Percentiles rank a stretch among this genome's conserved stretches.
Evolutionary conservation across 2,113 vertebrate species (phyloP).

Genomic region (Bagarius yarrelli): DNA sequence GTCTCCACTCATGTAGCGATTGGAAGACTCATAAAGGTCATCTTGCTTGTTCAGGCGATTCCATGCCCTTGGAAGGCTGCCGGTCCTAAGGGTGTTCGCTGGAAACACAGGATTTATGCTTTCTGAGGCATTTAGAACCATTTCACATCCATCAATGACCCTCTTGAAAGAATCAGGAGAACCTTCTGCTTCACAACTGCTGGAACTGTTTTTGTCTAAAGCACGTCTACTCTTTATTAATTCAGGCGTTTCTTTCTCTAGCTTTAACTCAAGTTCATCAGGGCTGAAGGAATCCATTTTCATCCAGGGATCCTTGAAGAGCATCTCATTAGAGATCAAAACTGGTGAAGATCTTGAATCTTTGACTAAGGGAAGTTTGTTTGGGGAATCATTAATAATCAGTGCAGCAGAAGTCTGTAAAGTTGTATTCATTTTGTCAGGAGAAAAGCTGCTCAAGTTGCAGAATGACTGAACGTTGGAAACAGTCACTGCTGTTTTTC

Average conservation of each 20-base stretch:
- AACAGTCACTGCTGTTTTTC: conserved; percentile 80
- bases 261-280: conserved; percentile 58
- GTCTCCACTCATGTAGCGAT: conserved; percentile 60
- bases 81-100: conserved; percentile 72
- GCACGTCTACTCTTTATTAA: conserved; percentile 56
- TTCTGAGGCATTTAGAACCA: conserved; percentile 61
- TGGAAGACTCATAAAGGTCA: conserved; percentile 68
- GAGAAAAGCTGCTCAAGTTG: conserved; percentile 73
- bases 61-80: conserved; percentile 80
- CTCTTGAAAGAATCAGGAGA: conserved; percentile 80
- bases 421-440: conserved; percentile 81
- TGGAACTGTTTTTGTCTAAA: conserved; percentile 68
- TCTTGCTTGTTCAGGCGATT: conserved; percentile 76
- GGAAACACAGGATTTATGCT: conserved; percentile 69
- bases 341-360: conserved; percentile 67
- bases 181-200: conserved; percentile 71
- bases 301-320: conserved; percentile 93
- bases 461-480: conserved; percentile 73
- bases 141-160: conserved; percentile 88
- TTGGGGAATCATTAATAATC: conserved; percentile 38
- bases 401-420: conserved; percentile 82
- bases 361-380: conserved; percentile 62
- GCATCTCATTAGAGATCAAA: conserved; percentile 72
- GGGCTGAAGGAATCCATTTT: conserved; percentile 73
- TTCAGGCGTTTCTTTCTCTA: conserved; percentile 65